phyloP scores from a whole-genome alignment of 92 coral and sea anemone species.

The Epizoanthus rinbou region DNA sequence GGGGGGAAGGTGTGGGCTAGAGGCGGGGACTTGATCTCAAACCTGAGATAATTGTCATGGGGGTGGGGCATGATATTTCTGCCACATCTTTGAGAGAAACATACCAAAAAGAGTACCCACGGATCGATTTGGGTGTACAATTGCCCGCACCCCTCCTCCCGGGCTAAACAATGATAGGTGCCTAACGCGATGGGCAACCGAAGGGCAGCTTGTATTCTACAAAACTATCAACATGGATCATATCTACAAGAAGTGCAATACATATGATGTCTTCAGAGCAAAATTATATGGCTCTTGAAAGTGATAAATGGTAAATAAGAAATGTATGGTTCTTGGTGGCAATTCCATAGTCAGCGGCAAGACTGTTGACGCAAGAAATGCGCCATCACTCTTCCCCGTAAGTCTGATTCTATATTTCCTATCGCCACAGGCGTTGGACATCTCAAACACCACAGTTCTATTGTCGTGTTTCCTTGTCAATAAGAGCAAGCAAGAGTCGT shows the following conservation, averaged over 20 bases:
- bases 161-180: no score
- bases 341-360: conserved; percentile 61
- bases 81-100: no score
- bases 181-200: no score
- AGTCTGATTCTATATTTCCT: conserved; percentile 65
- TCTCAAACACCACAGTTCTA: conserved; percentile 68
- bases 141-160: no score
- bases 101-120: no score
- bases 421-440: conserved; percentile 73
- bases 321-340: conserved; percentile 76
- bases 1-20: no score
- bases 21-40: no score
- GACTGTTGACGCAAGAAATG: conserved; percentile 50
- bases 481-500: conserved; percentile 73
- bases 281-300: conserved; percentile 68
- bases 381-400: conserved; percentile 75
- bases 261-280: conserved; percentile 69
- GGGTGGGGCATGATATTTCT: no score
- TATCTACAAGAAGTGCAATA: conserved; percentile 43
- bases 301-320: conserved; percentile 73
- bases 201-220: no score
- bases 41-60: no score
- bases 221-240: not conserved
- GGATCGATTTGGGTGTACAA: no score
- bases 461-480: conserved; percentile 74